Base-by-base conservation (phyloP, 1,140 invertebrate genomes). In the Diuraphis noxia region DNA sequence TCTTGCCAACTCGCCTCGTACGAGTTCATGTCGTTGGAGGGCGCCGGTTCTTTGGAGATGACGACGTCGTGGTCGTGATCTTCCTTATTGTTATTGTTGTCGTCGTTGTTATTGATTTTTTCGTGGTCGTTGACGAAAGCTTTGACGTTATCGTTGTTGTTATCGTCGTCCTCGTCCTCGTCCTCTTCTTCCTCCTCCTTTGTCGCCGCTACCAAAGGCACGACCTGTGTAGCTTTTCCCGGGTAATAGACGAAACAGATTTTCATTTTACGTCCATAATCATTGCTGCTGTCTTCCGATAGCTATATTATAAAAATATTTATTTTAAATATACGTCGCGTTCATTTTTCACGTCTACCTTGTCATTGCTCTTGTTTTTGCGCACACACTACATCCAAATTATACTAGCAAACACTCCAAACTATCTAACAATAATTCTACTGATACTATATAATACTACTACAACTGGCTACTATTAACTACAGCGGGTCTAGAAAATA, bases 1-100 rank as follows among this genome's bases (percentile, higher is more conserved):
- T 96, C 96, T 86, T 96, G 95, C 97, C 97, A 97, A 93, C 97
- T 97, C 77, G 96, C 96, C 93, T 97, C 97, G 93, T 97, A 97
- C 49, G 96, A 95, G n/a, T 96, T 94, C 92, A 96, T 96, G 49
- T 88, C 86, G 86, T 88, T 25, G 49, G 84, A 10, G 95, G 97
- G 96, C 5, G 94, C 94, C 56, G 94, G 94, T 93, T 94, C 95
- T 86, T 92, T 72, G 40, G 49, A 43, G 25, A 36, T 43, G 72
- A 85, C 77, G 94, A 13, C 40, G 63, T 81, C 40, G 87, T n/a
- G 9, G 63, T 79, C 5, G 85, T 30, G 21, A 49, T 21, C 23
- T 25, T 56, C 13, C 49, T 19, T 49, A 6, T 86, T n/a, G 30
- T 38, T 7, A 36, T 40, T 9, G 21, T 41, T 43, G 25, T 46